These are phyloP conservation scores for Stratiomys singularior DNA, from an alignment of 2,888 invertebrate genomes.

Conservation along the genomic window DNA sequence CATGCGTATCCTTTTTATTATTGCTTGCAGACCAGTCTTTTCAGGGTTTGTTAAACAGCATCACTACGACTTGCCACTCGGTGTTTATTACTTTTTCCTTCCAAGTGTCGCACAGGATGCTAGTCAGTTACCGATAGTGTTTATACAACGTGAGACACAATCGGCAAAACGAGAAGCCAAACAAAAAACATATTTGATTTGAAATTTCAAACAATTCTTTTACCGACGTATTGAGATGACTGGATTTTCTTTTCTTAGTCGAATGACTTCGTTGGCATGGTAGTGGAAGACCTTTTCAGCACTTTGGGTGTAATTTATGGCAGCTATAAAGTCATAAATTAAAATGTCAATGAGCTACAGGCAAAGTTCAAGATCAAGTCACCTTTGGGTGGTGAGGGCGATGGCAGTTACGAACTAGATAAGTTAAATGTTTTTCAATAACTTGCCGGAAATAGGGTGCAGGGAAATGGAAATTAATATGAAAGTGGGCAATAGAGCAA, in stretches of 20 bases:
- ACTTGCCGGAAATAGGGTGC: too few relatives aligned
- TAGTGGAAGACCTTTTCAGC: too few relatives aligned
- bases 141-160: neutral
- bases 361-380: slow-evolving; percentile 6
- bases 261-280: neutral
- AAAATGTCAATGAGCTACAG: slow-evolving; percentile 8
- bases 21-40: neutral
- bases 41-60: neutral
- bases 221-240: neutral
- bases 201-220: neutral
- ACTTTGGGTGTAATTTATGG: neutral
- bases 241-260: neutral
- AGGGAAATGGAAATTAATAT: too few relatives aligned
- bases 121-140: neutral
- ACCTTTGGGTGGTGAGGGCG: neutral
- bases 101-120: neutral
- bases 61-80: neutral
- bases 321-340: slow-evolving; percentile 23
- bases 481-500: too few relatives aligned
- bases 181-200: neutral
- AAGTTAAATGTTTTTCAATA: too few relatives aligned
- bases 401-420: too few relatives aligned
- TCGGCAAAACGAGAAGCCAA: neutral
- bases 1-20: neutral
- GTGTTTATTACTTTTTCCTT: neutral